Percentiles rank a stretch among this genome's conserved stretches.
Conservation (phyloP, 2,797 vertebrate genomes). For the Betta splendens region DNA sequence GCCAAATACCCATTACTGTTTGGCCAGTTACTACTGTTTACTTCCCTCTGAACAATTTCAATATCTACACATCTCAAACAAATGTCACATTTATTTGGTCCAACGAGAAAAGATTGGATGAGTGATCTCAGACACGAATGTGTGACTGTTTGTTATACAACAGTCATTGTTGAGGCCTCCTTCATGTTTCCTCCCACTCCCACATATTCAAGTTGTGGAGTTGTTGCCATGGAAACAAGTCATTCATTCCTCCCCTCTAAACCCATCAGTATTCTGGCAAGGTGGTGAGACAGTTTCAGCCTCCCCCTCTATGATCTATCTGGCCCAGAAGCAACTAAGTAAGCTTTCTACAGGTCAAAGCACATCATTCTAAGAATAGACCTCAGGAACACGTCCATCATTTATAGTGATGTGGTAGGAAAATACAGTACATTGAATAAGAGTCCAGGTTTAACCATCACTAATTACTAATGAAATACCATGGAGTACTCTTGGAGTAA, state of each 20-base stretch:
- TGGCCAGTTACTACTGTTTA: conserved; percentile 14
- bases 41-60: conserved; percentile 8
- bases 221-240: conserved; percentile 79
- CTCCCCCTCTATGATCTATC: conserved; percentile 37
- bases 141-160: conserved; percentile 59
- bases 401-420: conserved; percentile 2
- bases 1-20: conserved; percentile 46
- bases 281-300: conserved; percentile 46
- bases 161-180: conserved; percentile 39
- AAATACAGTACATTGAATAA: background rate
- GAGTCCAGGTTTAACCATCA: background rate
- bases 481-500: background rate
- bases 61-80: conserved; percentile 17
- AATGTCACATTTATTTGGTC: conserved; percentile 13
- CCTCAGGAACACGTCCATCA: conserved; percentile 3
- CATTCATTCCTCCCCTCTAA: conserved; percentile 68
- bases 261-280: conserved; percentile 63
- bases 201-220: conserved; percentile 69
- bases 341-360: conserved; percentile 14
- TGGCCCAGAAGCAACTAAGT: conserved; percentile 27
- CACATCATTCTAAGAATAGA: conserved; percentile 23
- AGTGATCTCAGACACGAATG: conserved; percentile 28
- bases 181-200: conserved; percentile 49
- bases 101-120: conserved; percentile 11
- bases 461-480: conserved; percentile 2